Percentiles rank a stretch among this genome's conserved stretches.
These are phyloP conservation scores for Australoheros facetus DNA, from an alignment of 2,797 vertebrate genomes.

Conservation along the genomic window DNA sequence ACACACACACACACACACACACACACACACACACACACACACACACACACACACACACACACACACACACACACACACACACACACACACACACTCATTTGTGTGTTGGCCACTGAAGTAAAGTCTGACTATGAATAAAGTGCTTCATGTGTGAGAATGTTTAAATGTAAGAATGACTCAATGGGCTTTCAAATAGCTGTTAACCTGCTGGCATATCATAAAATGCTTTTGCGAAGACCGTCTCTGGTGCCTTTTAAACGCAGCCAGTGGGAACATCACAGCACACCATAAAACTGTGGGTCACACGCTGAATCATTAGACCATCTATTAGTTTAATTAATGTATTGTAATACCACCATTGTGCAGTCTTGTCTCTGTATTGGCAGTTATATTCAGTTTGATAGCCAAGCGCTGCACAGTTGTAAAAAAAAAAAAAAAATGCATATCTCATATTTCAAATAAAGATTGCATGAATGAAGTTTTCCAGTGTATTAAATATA, in stretches of 20 bases:
- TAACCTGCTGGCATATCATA: slow-evolving; percentile 68
- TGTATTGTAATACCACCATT: slow-evolving; percentile 28
- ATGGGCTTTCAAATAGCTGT: slow-evolving; percentile 66
- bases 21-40: neutral
- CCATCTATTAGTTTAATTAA: slow-evolving; percentile 58
- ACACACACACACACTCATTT: slow-evolving; percentile 13
- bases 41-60: neutral
- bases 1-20: too few relatives aligned
- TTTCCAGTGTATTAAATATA: slow-evolving; percentile 21
- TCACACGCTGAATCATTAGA: slow-evolving; percentile 57
- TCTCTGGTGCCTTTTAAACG: slow-evolving; percentile 53
- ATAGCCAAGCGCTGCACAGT: neutral
- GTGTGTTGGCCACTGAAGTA: slow-evolving; percentile 48
- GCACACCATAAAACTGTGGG: slow-evolving; percentile 40
- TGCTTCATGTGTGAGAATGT: slow-evolving; percentile 63
- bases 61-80: neutral
- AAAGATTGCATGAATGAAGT: neutral
- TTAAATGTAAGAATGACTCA: slow-evolving; percentile 66
- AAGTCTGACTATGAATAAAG: slow-evolving; percentile 63
- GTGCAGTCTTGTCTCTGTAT: slow-evolving; percentile 15
- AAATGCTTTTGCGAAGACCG: slow-evolving; percentile 48
- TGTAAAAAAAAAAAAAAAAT: neutral
- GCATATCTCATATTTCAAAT: neutral
- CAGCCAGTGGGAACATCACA: slow-evolving; percentile 44
- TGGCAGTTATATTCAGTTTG: slow-evolving; percentile 17